Percentiles rank a stretch among this genome's conserved stretches.
phyloP scores from a whole-genome alignment of 2,888 invertebrate genomes.

The Eristalis arbustorum region DNA sequence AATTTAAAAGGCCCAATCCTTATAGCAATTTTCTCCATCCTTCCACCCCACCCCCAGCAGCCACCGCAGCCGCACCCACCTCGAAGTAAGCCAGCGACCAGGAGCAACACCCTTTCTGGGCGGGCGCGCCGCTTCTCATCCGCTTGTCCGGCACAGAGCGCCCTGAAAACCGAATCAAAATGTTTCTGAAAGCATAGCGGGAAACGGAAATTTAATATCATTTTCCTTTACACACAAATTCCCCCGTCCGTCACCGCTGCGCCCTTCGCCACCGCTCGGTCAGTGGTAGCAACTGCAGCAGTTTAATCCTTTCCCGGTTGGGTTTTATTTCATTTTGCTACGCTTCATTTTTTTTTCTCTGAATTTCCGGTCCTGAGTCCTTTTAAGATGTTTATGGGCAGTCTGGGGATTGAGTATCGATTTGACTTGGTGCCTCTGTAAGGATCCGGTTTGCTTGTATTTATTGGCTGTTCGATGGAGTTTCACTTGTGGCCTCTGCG shows the following conservation, averaged over 20 bases:
- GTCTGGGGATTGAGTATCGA: constrained; percentile 7
- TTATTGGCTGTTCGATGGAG: neutral
- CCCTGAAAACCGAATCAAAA: constrained; percentile 28
- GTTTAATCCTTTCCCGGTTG: neutral
- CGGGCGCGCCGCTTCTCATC: neutral
- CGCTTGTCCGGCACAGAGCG: neutral
- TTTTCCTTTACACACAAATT: constrained; percentile 26
- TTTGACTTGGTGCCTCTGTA: neutral
- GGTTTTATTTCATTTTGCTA: neutral
- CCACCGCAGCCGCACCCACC: neutral
- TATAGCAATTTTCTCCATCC: neutral
- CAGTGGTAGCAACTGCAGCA: neutral
- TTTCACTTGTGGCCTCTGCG: too few species aligned
- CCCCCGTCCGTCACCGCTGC: too few species aligned
- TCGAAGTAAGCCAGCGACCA: too few species aligned
- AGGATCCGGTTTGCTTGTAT: neutral
- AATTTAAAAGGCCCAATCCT: constrained; percentile 16
- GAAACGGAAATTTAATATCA: constrained; percentile 48
- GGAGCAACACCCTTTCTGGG: neutral
- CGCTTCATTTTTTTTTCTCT: neutral
- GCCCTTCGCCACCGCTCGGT: neutral
- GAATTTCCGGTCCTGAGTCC: constrained; percentile 11
- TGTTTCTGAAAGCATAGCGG: constrained; percentile 2
- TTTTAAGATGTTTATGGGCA: constrained; percentile 25
- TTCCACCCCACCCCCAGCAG: neutral